phyloP scores from a whole-genome alignment of 2,888 invertebrate species.

The Amphiduros pacificus region DNA sequence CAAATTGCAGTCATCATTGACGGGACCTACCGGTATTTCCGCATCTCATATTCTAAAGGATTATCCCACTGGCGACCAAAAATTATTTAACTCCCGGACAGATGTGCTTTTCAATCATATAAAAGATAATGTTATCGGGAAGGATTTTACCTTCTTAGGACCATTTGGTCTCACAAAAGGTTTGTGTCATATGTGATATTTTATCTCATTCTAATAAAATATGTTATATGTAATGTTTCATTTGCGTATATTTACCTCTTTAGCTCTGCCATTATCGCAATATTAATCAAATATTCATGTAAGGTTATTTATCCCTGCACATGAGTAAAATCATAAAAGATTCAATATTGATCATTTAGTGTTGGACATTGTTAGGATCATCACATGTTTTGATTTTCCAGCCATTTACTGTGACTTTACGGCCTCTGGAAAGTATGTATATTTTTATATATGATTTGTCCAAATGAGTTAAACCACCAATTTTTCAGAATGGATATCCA shows the following conservation, averaged over 20 bases:
- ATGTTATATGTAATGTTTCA: no score
- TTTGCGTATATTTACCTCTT: no score
- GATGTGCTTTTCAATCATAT: neutral
- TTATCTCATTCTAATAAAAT: no score
- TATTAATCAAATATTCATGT: no score
- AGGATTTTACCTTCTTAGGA: neutral
- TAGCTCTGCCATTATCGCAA: no score
- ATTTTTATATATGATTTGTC: neutral
- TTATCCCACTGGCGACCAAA: no score
- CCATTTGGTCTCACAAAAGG: neutral
- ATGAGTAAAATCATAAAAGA: neutral
- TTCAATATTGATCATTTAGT: neutral
- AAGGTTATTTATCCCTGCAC: no score
- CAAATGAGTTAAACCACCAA: neutral
- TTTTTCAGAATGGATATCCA: neutral
- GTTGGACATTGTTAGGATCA: neutral
- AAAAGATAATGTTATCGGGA: neutral
- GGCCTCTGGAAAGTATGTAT: conserved; percentile 8
- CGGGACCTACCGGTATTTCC: no score
- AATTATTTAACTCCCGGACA: no score
- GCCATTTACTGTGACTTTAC: conserved; percentile 6
- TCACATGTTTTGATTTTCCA: neutral
- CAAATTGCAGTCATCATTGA: no score
- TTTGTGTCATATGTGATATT: no score
- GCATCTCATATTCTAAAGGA: no score